Base-by-base conservation (phyloP, 1,140 invertebrate species). In the Leptoteleia sp. region DNA sequence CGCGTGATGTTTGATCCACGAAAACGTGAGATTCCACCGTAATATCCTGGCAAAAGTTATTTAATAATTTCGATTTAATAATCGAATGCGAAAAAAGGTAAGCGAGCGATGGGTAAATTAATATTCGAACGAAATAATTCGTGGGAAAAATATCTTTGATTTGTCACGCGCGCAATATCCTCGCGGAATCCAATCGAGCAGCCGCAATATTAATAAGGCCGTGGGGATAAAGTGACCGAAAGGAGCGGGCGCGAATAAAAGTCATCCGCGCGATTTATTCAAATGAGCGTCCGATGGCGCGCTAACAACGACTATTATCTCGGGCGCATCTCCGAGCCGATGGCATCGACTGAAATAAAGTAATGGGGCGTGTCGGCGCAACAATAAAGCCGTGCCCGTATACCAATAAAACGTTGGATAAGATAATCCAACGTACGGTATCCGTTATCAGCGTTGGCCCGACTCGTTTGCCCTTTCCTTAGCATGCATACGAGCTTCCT, bases 341-440 rank as follows among this genome's bases (percentile, higher is more conserved):
- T 37, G 29, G 55, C 6, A 55, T 0, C 12, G 13, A 2, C 9
- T n/a, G 22, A 70, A 70, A 59, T 57, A 47, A 48, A 59, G 35
- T 59, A 40, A 33, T 54, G 37, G 52, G 35, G 52, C 50, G 52
- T 59, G 52, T 59, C 68, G 40, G 27, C 42, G 50, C 17, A 47
- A 64, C 50, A 64, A 61, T 73, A 64, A 64, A 73, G 48, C 55
- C 33, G 38, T 59, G 29, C 50, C 48, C 42, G 57, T 45, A 57
- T 57, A 64, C 57, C 48, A 73, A 64, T 64, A 57, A 73, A 73
- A 64, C 31, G 35, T 50, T 17, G 27, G 57, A 75, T 65, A 65
- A 55, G 61, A 65, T 75, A 65, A 64, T 73, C 59, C 59, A 40
- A 62, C 68, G 17, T 48, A 25, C 31, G 40, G 31, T 13, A 55